phyloP scores from a whole-genome alignment of 2,797 vertebrate species.

The Botia almorhae region DNA sequence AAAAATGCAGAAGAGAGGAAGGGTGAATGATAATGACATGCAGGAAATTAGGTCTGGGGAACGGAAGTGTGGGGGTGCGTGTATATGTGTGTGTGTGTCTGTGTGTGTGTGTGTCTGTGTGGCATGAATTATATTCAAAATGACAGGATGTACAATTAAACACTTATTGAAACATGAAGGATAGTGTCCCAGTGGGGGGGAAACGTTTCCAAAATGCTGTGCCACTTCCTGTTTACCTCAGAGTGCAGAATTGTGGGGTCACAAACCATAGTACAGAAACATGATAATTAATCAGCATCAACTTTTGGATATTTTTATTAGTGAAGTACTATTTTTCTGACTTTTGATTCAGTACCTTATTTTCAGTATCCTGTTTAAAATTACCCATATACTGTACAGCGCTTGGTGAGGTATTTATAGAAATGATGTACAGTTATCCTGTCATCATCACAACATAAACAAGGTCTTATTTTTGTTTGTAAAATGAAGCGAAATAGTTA shows the following conservation, averaged over 20 bases:
- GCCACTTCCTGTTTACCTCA: neutral
- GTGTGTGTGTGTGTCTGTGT: constrained; percentile 6
- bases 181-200: neutral
- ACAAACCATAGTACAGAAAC: too few relatives aligned
- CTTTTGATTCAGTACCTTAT: too few relatives aligned
- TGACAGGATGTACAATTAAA: constrained; percentile 17
- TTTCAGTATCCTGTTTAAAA: too few relatives aligned
- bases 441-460: too few relatives aligned
- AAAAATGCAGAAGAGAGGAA: constrained; percentile 39
- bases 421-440: too few relatives aligned
- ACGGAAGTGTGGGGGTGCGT: constrained; percentile 11
- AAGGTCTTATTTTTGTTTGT: too few relatives aligned
- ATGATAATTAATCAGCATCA: too few relatives aligned
- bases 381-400: too few relatives aligned
- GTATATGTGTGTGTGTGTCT: neutral
- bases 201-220: neutral
- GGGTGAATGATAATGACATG: constrained; percentile 36
- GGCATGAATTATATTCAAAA: constrained; percentile 35
- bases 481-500: too few relatives aligned
- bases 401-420: too few relatives aligned
- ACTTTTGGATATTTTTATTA: too few relatives aligned
- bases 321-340: too few relatives aligned
- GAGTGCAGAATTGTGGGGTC: neutral
- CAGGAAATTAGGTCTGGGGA: constrained; percentile 47
- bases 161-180: neutral